Evolutionary conservation across 2,113 vertebrate genomes (phyloP).

Genomic region (Calyptommatus sinebrachiatus): DNA sequence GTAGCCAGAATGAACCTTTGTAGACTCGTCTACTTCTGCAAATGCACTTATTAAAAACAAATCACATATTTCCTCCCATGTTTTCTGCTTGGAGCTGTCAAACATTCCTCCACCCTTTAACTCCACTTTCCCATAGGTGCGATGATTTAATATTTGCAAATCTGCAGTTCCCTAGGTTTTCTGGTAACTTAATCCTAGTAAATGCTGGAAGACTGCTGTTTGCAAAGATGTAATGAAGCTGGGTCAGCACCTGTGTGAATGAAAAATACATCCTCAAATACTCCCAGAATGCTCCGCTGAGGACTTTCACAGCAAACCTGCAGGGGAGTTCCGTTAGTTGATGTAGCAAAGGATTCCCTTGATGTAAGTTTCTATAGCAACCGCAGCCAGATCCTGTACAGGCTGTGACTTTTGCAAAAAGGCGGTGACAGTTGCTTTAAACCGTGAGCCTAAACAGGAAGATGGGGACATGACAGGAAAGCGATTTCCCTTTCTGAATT

Average conservation of each 20-base stretch:
- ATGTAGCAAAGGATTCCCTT: constrained; percentile 2
- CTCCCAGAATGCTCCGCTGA: not conserved
- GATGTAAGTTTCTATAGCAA: constrained; percentile 20
- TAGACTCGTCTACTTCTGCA: too few relatives aligned
- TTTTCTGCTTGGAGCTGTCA: too few relatives aligned
- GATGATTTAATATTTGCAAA: too few relatives aligned
- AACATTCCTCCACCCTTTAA: too few relatives aligned
- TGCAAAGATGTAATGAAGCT: not conserved
- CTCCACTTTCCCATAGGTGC: too few relatives aligned
- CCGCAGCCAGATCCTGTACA: constrained; percentile 36
- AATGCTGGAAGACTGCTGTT: too few relatives aligned
- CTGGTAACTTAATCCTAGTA: too few relatives aligned
- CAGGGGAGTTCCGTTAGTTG: not conserved
- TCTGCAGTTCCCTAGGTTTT: too few relatives aligned
- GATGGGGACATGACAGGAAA: constrained; percentile 53
- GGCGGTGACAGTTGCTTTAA: constrained; percentile 64
- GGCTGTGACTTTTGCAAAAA: constrained; percentile 67
- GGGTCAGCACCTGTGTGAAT: not conserved
- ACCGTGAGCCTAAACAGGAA: constrained; percentile 59
- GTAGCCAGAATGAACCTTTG: too few relatives aligned
- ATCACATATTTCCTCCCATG: too few relatives aligned
- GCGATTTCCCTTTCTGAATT: constrained; percentile 52
- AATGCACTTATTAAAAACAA: too few relatives aligned
- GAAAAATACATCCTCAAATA: not conserved
- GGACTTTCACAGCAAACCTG: not conserved